Conservation (phyloP, 2,888 invertebrate species). For the Salpingus planirostris region DNA sequence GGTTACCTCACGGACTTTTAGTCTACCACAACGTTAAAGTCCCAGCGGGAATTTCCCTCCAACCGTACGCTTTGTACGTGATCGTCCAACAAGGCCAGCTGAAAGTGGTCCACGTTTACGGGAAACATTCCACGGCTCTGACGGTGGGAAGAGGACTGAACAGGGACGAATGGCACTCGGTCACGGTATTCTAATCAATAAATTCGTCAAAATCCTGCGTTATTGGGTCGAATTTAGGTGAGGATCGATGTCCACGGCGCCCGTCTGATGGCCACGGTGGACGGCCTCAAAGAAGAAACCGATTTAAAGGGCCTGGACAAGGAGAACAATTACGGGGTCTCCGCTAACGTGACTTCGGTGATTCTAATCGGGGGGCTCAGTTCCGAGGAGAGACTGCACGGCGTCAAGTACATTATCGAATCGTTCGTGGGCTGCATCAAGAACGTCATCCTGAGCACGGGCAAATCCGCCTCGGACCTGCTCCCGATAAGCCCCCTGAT, state of each 20-base stretch:
- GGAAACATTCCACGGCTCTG: slow-evolving; percentile 74
- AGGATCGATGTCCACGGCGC: slow-evolving; percentile 82
- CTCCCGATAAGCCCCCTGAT: slow-evolving; percentile 73
- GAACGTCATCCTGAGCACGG: slow-evolving; percentile 76
- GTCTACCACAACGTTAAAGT: slow-evolving; percentile 89
- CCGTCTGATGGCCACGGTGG: slow-evolving; percentile 76
- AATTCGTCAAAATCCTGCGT: neutral
- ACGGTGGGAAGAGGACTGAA: slow-evolving; percentile 83
- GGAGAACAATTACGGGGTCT: slow-evolving; percentile 78
- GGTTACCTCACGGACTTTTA: slow-evolving; percentile 77
- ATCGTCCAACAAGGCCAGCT: slow-evolving; percentile 87
- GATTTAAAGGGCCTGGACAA: slow-evolving; percentile 75
- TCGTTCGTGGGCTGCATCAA: slow-evolving; percentile 88
- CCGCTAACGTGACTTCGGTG: slow-evolving; percentile 77
- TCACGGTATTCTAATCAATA: slow-evolving; percentile 48
- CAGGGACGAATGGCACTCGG: slow-evolving; percentile 84
- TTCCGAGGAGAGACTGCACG: slow-evolving; percentile 79
- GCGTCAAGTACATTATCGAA: slow-evolving; percentile 86
- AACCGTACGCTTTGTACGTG: slow-evolving; percentile 83
- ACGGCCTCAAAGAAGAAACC: slow-evolving; percentile 71
- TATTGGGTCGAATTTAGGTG: slow-evolving; percentile 39
- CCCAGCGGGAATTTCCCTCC: slow-evolving; percentile 66
- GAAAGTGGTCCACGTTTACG: slow-evolving; percentile 87
- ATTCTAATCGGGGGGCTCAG: slow-evolving; percentile 84
- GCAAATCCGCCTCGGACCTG: slow-evolving; percentile 76